A percentile compares a stretch with the other conserved stretches of the same genome.
phyloP scores from a whole-genome alignment of 2,797 vertebrate species.

The Geotrypetes seraphini region DNA sequence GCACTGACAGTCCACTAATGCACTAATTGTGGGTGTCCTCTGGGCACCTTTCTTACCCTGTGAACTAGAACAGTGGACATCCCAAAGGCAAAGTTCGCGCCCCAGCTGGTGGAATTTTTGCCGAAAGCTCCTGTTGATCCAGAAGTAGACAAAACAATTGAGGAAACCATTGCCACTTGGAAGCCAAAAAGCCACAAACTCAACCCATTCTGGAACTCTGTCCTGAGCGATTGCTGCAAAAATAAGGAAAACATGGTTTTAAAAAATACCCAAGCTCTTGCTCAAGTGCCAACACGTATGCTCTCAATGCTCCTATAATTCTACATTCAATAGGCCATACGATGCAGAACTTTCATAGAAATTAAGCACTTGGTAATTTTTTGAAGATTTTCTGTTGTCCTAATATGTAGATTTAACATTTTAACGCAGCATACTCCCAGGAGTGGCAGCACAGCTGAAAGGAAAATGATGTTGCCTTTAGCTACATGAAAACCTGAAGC shows the following conservation, averaged over 20 bases:
- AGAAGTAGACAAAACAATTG: conserved; percentile 84
- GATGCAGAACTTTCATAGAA: too few species aligned
- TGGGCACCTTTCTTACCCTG: conserved; percentile 9
- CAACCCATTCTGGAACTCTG: conserved; percentile 65
- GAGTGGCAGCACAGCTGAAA: too few species aligned
- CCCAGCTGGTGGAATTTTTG: conserved; percentile 58
- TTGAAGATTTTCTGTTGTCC: too few species aligned
- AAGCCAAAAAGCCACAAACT: conserved; percentile 75
- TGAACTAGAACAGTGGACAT: conserved; percentile 37
- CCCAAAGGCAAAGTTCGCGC: conserved; percentile 26
- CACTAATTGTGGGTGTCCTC: conserved; percentile 10
- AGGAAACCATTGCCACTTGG: conserved; percentile 76
- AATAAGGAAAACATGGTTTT: conserved; percentile 5
- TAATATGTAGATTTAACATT: too few species aligned
- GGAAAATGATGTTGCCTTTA: too few species aligned
- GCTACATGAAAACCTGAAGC: too few species aligned
- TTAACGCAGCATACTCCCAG: too few species aligned
- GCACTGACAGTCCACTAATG: conserved; percentile 24
- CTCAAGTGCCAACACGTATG: too few species aligned
- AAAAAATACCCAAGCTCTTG: too few species aligned
- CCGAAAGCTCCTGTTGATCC: conserved; percentile 73
- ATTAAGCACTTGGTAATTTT: too few species aligned
- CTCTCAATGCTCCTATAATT: too few species aligned
- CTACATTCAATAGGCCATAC: too few species aligned
- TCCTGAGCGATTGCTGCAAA: conserved; percentile 55